These are phyloP conservation scores for Meteorus colon DNA, from an alignment of 2,888 invertebrate genomes.

Conservation along the genomic window DNA sequence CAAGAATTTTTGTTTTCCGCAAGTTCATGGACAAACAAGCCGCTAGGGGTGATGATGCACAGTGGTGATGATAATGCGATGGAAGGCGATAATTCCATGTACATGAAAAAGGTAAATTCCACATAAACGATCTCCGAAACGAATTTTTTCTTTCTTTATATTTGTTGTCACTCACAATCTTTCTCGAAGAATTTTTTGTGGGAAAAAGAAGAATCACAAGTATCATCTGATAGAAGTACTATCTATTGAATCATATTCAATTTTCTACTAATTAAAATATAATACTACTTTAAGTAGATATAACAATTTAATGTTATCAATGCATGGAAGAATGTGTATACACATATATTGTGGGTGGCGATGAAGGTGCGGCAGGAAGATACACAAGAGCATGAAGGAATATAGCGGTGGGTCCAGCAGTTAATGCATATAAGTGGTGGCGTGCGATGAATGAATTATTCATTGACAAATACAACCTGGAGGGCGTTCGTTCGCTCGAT, in stretches of 20 bases:
- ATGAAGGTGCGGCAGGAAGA: constrained; percentile 22
- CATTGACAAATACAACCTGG: constrained; percentile 63
- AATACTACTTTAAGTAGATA: neutral
- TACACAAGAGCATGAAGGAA: constrained; percentile 20
- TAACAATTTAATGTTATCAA: neutral
- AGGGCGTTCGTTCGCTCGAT: constrained; percentile 62
- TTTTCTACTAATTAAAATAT: neutral
- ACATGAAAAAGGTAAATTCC: neutral
- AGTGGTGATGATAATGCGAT: neutral
- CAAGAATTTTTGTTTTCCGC: neutral
- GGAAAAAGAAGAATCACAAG: too few species aligned
- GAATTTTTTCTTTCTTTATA: neutral
- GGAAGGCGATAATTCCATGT: neutral
- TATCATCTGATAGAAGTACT: too few species aligned
- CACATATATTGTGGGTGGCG: constrained; percentile 31
- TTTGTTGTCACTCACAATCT: neutral
- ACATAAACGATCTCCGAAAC: neutral
- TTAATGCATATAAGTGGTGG: constrained; percentile 52
- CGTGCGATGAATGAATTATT: constrained; percentile 67
- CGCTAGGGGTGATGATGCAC: neutral
- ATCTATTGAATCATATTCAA: neutral
- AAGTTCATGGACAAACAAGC: neutral
- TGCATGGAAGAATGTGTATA: neutral
- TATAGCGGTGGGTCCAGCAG: constrained; percentile 43
- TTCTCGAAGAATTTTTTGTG: neutral